phyloP scores from a whole-genome alignment of 1,140 invertebrate species.

The Steinernema khuongi region DNA sequence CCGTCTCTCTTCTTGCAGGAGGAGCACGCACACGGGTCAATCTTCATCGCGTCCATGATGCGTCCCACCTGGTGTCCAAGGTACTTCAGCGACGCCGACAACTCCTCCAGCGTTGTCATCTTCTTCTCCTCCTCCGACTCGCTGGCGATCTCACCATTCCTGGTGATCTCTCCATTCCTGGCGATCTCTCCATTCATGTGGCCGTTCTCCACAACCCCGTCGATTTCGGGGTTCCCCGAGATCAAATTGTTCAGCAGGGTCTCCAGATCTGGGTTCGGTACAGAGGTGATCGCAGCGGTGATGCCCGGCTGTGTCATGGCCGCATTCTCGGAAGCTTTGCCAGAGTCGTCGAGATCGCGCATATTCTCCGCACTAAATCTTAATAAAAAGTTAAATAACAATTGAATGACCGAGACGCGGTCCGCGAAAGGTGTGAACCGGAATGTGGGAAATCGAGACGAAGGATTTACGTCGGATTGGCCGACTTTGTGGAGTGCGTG shows the following conservation, averaged over 20 bases:
- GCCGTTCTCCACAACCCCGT: not conserved
- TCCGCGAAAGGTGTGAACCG: no score
- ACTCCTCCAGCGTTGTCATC: not conserved
- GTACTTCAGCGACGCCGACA: not conserved
- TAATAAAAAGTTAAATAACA: not conserved
- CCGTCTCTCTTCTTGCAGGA: not conserved
- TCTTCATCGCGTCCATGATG: conserved; percentile 5
- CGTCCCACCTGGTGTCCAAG: not conserved
- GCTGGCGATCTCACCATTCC: not conserved
- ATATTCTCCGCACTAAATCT: not conserved
- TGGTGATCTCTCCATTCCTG: not conserved
- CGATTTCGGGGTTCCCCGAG: not conserved
- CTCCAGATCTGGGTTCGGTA: not conserved
- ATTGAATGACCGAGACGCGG: no score
- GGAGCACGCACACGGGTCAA: not conserved
- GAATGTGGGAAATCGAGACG: no score
- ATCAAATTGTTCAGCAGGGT: not conserved
- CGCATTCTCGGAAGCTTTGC: not conserved
- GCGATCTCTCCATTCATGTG: not conserved
- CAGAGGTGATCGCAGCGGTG: not conserved
- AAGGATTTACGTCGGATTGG: no score
- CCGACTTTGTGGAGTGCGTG: no score
- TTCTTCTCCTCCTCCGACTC: not conserved
- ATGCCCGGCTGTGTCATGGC: not conserved
- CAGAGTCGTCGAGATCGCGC: not conserved